A percentile compares a stretch with the other conserved stretches of the same genome.
phyloP scores from a whole-genome alignment of 53 echinoderm and acorn worm species.

The Apostichopus leukothele region DNA sequence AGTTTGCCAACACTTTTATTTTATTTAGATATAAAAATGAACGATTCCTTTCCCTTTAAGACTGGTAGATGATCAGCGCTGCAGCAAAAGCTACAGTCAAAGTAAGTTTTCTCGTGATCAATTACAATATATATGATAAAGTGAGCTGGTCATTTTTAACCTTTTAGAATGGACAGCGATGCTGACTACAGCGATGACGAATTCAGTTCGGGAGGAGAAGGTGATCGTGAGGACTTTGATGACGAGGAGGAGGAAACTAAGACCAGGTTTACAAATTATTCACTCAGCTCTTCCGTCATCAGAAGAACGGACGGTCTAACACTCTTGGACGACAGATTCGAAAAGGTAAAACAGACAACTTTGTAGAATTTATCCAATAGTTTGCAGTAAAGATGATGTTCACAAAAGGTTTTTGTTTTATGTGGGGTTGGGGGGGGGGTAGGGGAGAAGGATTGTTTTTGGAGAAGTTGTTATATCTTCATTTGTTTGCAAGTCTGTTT shows the following conservation, averaged over 20 bases:
- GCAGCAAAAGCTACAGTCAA: not conserved
- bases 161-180: not conserved
- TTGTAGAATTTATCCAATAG: no score
- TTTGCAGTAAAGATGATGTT: no score
- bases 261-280: conserved; percentile 88
- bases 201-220: conserved; percentile 6
- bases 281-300: conserved; percentile 88
- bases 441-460: no score
- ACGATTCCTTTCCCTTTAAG: no score
- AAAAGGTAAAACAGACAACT: conserved; percentile 64
- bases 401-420: no score
- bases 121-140: not conserved
- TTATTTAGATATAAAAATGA: no score
- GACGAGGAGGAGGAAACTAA: conserved; percentile 69
- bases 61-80: not conserved
- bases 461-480: no score
- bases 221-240: conserved; percentile 23
- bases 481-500: no score
- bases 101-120: not conserved
- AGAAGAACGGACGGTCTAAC: conserved; percentile 85
- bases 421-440: no score
- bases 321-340: conserved; percentile 90
- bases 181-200: conserved; percentile 48
- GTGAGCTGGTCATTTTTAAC: not conserved
- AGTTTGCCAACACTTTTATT: no score